Evolutionary conservation across 1,140 invertebrate species (phyloP).

Genomic region (Pteromalus puparum): DNA sequence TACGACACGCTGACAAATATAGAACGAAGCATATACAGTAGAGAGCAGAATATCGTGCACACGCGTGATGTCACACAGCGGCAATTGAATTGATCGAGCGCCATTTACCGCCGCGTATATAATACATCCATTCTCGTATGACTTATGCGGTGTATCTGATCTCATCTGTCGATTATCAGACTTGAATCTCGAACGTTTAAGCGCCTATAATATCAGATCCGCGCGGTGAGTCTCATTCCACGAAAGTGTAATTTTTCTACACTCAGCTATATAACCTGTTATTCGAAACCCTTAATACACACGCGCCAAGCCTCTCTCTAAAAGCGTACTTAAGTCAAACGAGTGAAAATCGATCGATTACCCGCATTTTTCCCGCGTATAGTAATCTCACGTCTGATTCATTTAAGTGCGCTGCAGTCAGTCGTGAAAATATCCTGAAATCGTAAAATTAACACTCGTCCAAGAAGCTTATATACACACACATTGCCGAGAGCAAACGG

Average conservation of each 20-base stretch:
- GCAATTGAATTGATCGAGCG: constrained; percentile 19
- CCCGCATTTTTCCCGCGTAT: not conserved
- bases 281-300: not conserved
- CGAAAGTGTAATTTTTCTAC: not conserved
- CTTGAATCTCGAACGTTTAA: not conserved
- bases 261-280: not conserved
- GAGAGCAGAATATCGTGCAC: not conserved
- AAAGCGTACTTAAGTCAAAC: not conserved
- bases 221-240: not conserved
- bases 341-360: not conserved
- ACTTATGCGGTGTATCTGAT: not conserved
- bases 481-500: too few species aligned
- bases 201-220: not conserved
- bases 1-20: not conserved
- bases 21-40: not conserved
- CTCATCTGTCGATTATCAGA: not conserved
- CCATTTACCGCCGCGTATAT: not conserved
- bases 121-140: not conserved
- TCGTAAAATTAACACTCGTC: not conserved
- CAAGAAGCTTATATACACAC: not conserved
- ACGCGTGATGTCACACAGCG: not conserved
- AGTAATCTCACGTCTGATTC: not conserved
- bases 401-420: not conserved
- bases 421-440: not conserved
- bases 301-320: not conserved